Percentiles rank a stretch among this genome's conserved stretches.
These are phyloP conservation scores for Charadrius vociferus DNA, from an alignment of 2,113 vertebrate species.

Conservation along the genomic window DNA sequence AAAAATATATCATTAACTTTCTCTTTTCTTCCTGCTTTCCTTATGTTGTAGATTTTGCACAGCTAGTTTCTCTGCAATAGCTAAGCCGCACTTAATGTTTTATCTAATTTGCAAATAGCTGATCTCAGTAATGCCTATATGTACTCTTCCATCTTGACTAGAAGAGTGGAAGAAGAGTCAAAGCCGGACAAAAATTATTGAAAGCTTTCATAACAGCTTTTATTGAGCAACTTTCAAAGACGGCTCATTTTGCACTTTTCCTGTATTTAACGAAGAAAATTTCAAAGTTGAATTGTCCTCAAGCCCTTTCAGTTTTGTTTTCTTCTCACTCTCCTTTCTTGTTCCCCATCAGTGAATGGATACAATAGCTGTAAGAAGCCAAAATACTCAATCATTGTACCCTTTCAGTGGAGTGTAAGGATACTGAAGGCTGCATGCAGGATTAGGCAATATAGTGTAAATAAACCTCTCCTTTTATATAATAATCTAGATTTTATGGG, in stretches of 20 bases:
- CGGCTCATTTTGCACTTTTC: constrained; percentile 3
- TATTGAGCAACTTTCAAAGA: not conserved
- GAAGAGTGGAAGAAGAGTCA: not conserved
- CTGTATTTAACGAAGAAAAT: not conserved
- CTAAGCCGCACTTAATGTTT: not conserved
- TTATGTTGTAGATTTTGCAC: not conserved
- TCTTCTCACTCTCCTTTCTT: not conserved
- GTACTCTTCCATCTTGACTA: not conserved
- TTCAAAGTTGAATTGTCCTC: constrained; percentile 10
- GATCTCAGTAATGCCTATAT: not conserved
- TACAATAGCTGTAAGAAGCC: not conserved
- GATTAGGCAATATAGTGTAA: not conserved
- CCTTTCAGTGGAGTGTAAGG: not conserved
- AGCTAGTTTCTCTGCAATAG: not conserved
- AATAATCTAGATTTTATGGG: not conserved
- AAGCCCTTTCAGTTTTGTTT: constrained; percentile 16
- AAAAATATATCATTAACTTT: not conserved
- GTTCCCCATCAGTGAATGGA: not conserved
- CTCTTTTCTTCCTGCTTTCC: not conserved
- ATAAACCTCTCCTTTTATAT: not conserved
- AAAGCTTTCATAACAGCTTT: not conserved
- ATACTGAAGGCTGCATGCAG: not conserved
- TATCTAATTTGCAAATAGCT: not conserved
- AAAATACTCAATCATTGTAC: not conserved
- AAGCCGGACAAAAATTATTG: not conserved